Percentiles rank a stretch among this genome's conserved stretches.
These are phyloP conservation scores for Nematopogon swammerdamellus DNA, from an alignment of 2,888 invertebrate species.

Conservation along the genomic window DNA sequence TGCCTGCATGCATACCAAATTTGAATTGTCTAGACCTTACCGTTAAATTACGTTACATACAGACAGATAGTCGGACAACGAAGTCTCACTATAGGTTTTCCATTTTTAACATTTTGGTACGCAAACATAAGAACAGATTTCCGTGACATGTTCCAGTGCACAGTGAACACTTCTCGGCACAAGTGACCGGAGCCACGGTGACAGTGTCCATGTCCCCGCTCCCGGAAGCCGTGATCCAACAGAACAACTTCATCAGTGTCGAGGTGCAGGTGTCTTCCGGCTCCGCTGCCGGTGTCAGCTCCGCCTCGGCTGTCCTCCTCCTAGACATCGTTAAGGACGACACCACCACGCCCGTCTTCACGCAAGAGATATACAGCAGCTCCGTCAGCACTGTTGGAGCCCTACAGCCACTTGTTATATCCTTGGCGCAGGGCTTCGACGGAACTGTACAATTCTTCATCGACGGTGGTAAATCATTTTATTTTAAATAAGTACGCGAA, in stretches of 20 bases:
- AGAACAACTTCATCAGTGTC: conserved; percentile 25
- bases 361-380: conserved; percentile 24
- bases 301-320: conserved; percentile 22
- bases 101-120: too few relatives aligned
- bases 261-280: conserved; percentile 24
- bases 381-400: conserved; percentile 21
- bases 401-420: conserved; percentile 22
- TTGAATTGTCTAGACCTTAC: too few relatives aligned
- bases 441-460: conserved; percentile 20
- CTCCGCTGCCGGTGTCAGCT: conserved; percentile 17
- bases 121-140: too few relatives aligned
- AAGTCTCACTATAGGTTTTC: too few relatives aligned
- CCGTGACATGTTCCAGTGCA: too few relatives aligned
- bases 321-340: conserved; percentile 34
- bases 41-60: too few relatives aligned
- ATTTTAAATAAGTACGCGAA: too few relatives aligned
- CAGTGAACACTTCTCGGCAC: conserved; percentile 19
- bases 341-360: conserved; percentile 27
- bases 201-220: conserved; percentile 23
- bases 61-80: too few relatives aligned
- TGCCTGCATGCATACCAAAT: too few relatives aligned
- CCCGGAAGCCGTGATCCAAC: conserved; percentile 19
- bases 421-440: conserved; percentile 22
- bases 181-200: conserved; percentile 18
- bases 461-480: conserved; percentile 20